phyloP scores from a whole-genome alignment of 1,140 invertebrate genomes.

The Mercenaria mercenaria region DNA sequence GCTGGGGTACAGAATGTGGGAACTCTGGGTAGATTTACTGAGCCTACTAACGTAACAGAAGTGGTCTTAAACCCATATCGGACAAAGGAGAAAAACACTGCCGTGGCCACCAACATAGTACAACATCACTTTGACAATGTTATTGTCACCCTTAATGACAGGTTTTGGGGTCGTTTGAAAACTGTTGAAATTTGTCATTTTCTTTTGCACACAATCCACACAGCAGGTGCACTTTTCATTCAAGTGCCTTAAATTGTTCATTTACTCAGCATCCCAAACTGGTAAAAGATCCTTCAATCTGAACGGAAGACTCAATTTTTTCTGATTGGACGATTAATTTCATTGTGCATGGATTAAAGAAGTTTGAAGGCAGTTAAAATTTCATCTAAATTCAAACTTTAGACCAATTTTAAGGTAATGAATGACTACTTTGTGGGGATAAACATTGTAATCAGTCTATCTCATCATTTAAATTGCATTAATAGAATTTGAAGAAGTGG shows the following conservation, averaged over 20 bases:
- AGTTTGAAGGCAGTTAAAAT: constrained; percentile 40
- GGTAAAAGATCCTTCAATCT: neutral
- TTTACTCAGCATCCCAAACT: constrained; percentile 3
- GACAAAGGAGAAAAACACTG: too few species aligned
- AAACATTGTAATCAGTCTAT: constrained; percentile 23
- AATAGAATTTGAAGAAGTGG: neutral
- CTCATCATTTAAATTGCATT: constrained; percentile 8
- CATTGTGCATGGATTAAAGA: neutral
- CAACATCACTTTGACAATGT: constrained; percentile 4
- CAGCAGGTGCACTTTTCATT: neutral
- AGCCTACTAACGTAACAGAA: too few species aligned
- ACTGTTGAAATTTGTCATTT: constrained; percentile 36
- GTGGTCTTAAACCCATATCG: too few species aligned
- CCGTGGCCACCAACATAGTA: neutral
- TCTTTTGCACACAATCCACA: neutral
- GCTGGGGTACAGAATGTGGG: too few species aligned
- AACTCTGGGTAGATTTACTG: too few species aligned
- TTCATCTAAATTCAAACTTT: constrained; percentile 32
- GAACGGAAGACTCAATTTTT: neutral
- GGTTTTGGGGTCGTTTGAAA: neutral
- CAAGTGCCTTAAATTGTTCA: constrained; percentile 21
- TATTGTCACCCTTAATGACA: constrained; percentile 3
- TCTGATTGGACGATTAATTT: constrained; percentile 12
- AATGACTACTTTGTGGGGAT: constrained; percentile 30
- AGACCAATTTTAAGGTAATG: neutral